Evolutionary conservation across 64 coral and sea anemone species (phyloP).

Genomic region (Montipora efflorescens): DNA sequence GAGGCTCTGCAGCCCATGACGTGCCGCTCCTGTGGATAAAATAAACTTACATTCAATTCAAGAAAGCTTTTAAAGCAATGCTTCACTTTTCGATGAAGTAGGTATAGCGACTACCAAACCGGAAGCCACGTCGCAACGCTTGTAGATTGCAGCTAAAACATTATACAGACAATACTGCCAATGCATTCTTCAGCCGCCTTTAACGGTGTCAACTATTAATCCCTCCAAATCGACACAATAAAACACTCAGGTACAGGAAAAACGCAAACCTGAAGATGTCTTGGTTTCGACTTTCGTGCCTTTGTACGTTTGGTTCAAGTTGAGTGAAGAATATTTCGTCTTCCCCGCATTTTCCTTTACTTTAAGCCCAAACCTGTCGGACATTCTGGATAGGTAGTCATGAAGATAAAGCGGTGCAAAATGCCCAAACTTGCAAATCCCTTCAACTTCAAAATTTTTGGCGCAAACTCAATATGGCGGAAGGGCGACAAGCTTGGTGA

Average conservation of each 20-base stretch:
- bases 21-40: constrained; percentile 80
- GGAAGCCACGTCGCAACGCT: constrained; percentile 25
- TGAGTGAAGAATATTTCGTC: constrained; percentile 99
- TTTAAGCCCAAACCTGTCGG: constrained; percentile 99
- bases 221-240: not conserved
- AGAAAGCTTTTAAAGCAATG: not conserved
- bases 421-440: constrained; percentile 86
- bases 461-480: constrained; percentile 91
- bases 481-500: constrained; percentile 75
- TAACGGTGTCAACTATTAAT: not conserved
- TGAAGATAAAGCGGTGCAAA: constrained; percentile 94
- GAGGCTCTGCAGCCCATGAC: constrained; percentile 99
- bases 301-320: constrained; percentile 99
- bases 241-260: not conserved
- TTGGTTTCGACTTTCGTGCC: constrained; percentile 99
- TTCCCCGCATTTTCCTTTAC: constrained; percentile 99
- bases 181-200: not conserved
- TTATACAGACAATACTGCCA: not conserved
- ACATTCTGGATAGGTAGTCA: constrained; percentile 99
- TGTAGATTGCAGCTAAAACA: constrained; percentile 13
- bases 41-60: not conserved
- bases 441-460: constrained; percentile 89
- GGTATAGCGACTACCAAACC: constrained; percentile 22
- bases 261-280: constrained; percentile 95
- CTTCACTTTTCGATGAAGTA: not conserved